A percentile compares a stretch with the other conserved stretches of the same genome.
These are phyloP conservation scores for Hydractinia symbiolongicarpus DNA, from an alignment of 30 jellyfish, hydroid and myxozoan genomes.

Conservation along the genomic window DNA sequence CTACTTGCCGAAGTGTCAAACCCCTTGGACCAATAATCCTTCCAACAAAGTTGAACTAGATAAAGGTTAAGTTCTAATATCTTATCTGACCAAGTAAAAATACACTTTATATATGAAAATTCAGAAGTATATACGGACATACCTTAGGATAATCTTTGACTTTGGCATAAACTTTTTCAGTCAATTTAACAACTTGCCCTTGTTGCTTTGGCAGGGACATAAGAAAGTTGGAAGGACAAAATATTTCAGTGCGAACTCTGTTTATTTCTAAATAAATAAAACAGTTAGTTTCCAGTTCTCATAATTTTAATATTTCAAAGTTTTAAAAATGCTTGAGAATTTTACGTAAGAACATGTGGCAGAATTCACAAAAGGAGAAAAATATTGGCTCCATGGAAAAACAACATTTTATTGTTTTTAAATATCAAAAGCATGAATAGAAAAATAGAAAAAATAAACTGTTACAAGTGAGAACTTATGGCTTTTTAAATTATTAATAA, in stretches of 20 bases:
- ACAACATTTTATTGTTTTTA: too few species aligned
- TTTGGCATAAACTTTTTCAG: slow-evolving; percentile 95
- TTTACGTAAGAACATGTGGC: too few species aligned
- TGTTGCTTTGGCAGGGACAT: slow-evolving; percentile 87
- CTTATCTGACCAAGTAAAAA: background rate
- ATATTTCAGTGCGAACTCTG: slow-evolving; percentile 90
- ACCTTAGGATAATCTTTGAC: slow-evolving; percentile 98
- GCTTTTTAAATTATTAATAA: too few species aligned
- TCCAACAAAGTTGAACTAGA: slow-evolving; percentile 97
- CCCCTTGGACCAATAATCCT: slow-evolving; percentile 99
- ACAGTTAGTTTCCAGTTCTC: too few species aligned
- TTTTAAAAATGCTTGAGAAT: too few species aligned
- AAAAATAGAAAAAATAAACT: too few species aligned
- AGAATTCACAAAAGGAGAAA: too few species aligned
- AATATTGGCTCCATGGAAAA: too few species aligned
- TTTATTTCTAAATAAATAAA: slow-evolving; percentile 64
- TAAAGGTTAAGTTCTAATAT: background rate
- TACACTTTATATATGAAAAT: background rate
- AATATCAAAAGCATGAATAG: too few species aligned
- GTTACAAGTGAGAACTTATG: too few species aligned
- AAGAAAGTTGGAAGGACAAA: slow-evolving; percentile 91
- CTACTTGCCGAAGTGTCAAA: slow-evolving; percentile 92
- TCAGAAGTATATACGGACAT: background rate
- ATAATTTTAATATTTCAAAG: too few species aligned
- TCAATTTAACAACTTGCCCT: slow-evolving; percentile 88